Evolutionary conservation across 37 sponge, comb jelly and placozoan species (phyloP).

Genomic region (Crambe crambe): DNA sequence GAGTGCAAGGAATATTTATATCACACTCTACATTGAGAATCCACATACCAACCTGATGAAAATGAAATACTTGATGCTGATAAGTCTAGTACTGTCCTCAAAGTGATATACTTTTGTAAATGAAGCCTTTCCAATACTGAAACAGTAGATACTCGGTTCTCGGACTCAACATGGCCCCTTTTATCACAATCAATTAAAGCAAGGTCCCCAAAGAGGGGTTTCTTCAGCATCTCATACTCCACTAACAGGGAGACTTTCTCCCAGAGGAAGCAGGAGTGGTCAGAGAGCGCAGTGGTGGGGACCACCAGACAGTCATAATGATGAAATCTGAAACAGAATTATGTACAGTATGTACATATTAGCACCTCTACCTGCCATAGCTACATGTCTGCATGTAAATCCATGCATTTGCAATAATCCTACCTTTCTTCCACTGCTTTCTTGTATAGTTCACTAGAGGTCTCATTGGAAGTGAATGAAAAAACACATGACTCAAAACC

Average conservation of each 20-base stretch:
- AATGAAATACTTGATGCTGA: neutral
- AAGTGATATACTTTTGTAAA: constrained; percentile 35
- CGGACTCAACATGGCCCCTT: neutral
- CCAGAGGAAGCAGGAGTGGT: constrained; percentile 60
- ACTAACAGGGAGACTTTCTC: constrained; percentile 64
- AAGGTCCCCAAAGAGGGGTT: constrained; percentile 12
- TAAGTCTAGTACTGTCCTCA: constrained; percentile 35
- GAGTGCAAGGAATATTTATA: too few species aligned
- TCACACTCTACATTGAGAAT: too few species aligned
- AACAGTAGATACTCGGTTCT: too few species aligned
- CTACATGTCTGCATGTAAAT: too few species aligned
- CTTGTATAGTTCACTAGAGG: constrained; percentile 30
- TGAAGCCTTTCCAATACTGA: constrained; percentile 5
- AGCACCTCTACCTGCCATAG: neutral
- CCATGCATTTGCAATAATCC: too few species aligned
- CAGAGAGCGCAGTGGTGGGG: constrained; percentile 16
- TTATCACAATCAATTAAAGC: neutral
- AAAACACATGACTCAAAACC: constrained; percentile 67
- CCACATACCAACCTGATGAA: neutral
- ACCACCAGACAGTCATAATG: constrained; percentile 76
- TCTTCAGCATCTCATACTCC: constrained; percentile 49
- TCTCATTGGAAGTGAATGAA: constrained; percentile 32
- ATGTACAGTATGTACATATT: too few species aligned
- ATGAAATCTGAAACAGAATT: constrained; percentile 39
- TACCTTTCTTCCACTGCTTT: constrained; percentile 58